Base-by-base conservation (phyloP, 2,113 vertebrate species). In the Cygnus atratus region DNA sequence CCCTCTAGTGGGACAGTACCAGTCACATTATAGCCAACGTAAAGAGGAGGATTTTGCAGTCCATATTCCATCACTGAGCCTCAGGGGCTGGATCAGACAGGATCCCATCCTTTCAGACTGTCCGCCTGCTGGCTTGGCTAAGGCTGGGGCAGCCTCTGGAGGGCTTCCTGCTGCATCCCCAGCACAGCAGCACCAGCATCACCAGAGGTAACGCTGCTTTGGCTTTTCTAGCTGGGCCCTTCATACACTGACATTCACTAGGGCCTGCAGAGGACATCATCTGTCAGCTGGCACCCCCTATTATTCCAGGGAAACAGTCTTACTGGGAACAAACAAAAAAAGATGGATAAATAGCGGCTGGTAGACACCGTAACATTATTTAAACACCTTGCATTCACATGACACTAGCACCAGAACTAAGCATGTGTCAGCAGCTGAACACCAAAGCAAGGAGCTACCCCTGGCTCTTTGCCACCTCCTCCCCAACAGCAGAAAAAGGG, bases 1-100 rank as follows among this genome's bases (percentile, higher is more conserved):
- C 93, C 94, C 82, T 93, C 95, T 96, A 94, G 95, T 25, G 93
- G 93, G 65, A 95, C 50, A 74, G 57, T 4, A 17, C 22, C 25
- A 6, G 3, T 8, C 6, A 1, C 50, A 21, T 4, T 26, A 17
- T 24, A 33, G 58, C 4, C 7, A 7, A 8, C 0, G 0, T 11
- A 13, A 1, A 26, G n/a, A 54, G 28, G 33, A 70, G 31, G 20
- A 21, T 63, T 35, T 57, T 5, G 19, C 25, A 33, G 6, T 41
- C 6, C 13, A 9, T 20, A 21, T 39, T 9, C 50, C 26, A 18
- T 15, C 6, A 3, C 35, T 15, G 70, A 70, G 25, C 52, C 37
- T 29, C 41, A 24, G 31, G 16, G 25, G 26, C 35, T 65, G n/a
- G 22, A 21, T 39, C 22, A 83, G 22, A 33, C 8, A 22, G n/a